These are phyloP conservation scores for Oryzias dopingdopingensis DNA, from an alignment of 2,797 vertebrate species.

Conservation along the genomic window DNA sequence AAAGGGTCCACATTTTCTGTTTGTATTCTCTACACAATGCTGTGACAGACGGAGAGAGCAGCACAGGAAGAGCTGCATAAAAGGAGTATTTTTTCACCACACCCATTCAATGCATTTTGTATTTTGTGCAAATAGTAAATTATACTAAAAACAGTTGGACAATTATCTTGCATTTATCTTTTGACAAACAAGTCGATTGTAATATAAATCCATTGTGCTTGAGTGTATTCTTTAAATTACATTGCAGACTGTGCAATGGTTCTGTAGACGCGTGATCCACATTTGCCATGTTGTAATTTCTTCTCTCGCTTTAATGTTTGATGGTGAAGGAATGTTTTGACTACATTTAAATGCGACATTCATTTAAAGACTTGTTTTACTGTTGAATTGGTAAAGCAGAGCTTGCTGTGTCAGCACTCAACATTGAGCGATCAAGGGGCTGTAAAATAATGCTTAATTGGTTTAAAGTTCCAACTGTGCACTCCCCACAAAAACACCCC, in stretches of 20 bases:
- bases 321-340: conserved; percentile 33
- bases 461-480: conserved; percentile 35
- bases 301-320: neutral
- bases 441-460: conserved; percentile 51
- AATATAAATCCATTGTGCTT: neutral
- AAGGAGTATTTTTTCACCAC: neutral
- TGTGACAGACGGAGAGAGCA: neutral
- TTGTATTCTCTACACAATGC: neutral
- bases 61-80: neutral
- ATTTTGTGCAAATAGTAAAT: conserved; percentile 8
- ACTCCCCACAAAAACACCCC: conserved; percentile 35
- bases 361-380: conserved; percentile 19
- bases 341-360: conserved; percentile 4
- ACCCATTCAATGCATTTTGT: conserved; percentile 2
- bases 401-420: conserved; percentile 13
- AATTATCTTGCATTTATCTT: conserved; percentile 13
- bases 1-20: neutral
- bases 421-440: conserved; percentile 32
- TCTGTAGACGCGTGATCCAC: too few relatives aligned
- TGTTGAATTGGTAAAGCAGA: conserved; percentile 20
- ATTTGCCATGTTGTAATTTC: conserved; percentile 8
- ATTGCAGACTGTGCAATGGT: neutral
- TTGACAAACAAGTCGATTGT: conserved; percentile 19
- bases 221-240: conserved; percentile 14
- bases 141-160: neutral